Evolutionary conservation across 1,140 invertebrate species (phyloP).

Genomic region (Drosophila takahashii): DNA sequence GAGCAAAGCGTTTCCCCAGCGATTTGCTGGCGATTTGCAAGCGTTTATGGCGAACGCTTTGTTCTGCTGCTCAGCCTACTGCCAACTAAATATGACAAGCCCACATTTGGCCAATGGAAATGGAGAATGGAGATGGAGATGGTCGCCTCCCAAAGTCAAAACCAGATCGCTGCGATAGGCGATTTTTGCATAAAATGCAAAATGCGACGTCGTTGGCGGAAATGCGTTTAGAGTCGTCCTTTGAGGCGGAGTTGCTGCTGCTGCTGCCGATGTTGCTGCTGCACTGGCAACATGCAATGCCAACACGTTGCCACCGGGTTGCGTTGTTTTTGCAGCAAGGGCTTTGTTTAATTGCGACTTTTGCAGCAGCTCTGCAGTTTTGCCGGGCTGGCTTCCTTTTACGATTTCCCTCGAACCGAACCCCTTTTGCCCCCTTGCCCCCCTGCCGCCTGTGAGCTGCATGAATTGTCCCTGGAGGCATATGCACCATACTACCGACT

Average conservation of each 20-base stretch:
- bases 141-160: slow-evolving; percentile 14
- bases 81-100: slow-evolving; percentile 78
- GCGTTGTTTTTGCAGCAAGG: slow-evolving; percentile 39
- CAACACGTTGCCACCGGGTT: slow-evolving; percentile 44
- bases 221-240: slow-evolving; percentile 78
- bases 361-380: slow-evolving; percentile 59
- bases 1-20: slow-evolving; percentile 50
- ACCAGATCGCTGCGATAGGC: slow-evolving; percentile 62
- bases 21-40: slow-evolving; percentile 68
- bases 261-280: slow-evolving; percentile 12
- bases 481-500: slow-evolving; percentile 62
- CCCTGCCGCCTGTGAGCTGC: slow-evolving; percentile 29
- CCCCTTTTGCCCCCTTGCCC: background rate
- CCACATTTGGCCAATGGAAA: slow-evolving; percentile 51
- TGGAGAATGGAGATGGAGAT: slow-evolving; percentile 7
- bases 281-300: slow-evolving; percentile 46
- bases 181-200: slow-evolving; percentile 73
- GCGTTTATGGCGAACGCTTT: slow-evolving; percentile 69
- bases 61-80: slow-evolving; percentile 33
- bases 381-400: slow-evolving; percentile 56
- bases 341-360: slow-evolving; percentile 77
- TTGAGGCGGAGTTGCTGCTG: slow-evolving; percentile 33
- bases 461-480: slow-evolving; percentile 76
- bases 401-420: slow-evolving; percentile 9
- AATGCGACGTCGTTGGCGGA: slow-evolving; percentile 56